phyloP scores from a whole-genome alignment of 1,140 invertebrate genomes.

The Lucilia sericata region DNA sequence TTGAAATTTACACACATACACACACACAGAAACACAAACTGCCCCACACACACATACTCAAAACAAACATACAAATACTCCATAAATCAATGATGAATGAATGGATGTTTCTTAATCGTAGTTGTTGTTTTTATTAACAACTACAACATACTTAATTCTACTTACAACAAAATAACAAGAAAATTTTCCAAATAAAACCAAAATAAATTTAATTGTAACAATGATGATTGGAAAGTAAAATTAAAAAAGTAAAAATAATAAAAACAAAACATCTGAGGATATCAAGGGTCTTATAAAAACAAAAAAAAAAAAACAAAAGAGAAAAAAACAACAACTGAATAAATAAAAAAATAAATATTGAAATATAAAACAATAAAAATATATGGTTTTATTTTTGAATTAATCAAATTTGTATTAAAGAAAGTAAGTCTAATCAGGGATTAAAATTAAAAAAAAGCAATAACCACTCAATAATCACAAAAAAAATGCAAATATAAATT shows the following conservation, averaged over 20 bases:
- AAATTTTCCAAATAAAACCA: slow-evolving; percentile 32
- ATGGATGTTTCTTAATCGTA: slow-evolving; percentile 17
- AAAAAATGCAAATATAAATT: too few relatives aligned
- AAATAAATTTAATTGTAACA: slow-evolving; percentile 18
- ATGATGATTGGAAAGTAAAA: slow-evolving; percentile 36
- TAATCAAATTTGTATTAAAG: background rate
- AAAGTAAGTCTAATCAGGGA: too few relatives aligned
- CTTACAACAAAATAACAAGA: slow-evolving; percentile 30
- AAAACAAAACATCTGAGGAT: slow-evolving; percentile 48
- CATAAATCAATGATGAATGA: background rate
- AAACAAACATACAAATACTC: background rate
- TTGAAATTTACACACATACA: background rate
- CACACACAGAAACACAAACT: background rate
- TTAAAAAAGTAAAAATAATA: slow-evolving; percentile 25
- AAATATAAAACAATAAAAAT: background rate
- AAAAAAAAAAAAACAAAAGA: too few relatives aligned
- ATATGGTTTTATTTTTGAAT: background rate
- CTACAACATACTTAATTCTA: slow-evolving; percentile 57
- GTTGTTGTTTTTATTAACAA: slow-evolving; percentile 53
- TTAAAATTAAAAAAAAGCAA: too few relatives aligned
- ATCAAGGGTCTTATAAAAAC: slow-evolving; percentile 51
- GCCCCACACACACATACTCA: too few relatives aligned
- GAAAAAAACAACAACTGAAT: slow-evolving; percentile 29
- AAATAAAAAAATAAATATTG: slow-evolving; percentile 31
- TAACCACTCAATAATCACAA: too few relatives aligned